Conservation (phyloP, 2,113 vertebrate genomes). For the Ctenodactylus gundi region DNA sequence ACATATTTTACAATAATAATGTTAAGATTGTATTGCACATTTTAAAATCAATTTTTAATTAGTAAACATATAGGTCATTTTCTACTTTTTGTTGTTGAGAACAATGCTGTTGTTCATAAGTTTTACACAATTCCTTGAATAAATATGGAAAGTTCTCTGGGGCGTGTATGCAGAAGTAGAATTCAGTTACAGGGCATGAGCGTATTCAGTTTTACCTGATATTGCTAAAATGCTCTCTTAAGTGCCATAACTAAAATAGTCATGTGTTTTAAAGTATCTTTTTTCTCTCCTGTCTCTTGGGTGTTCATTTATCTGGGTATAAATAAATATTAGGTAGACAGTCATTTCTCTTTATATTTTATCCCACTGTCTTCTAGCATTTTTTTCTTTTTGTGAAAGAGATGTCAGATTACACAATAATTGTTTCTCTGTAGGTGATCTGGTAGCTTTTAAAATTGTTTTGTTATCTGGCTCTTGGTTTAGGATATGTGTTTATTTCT, state of each 20-base stretch:
- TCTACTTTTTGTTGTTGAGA: background rate
- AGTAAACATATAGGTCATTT: background rate
- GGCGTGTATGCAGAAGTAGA: rapidly evolving
- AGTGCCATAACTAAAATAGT: background rate
- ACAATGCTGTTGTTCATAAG: background rate
- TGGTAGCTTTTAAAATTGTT: background rate
- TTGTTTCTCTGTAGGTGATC: background rate
- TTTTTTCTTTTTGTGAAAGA: background rate
- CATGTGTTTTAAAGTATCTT: background rate
- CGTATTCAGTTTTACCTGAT: background rate
- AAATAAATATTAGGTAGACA: background rate
- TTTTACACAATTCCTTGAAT: background rate
- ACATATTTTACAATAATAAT: too few relatives aligned
- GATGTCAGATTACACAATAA: background rate
- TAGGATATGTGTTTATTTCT: background rate
- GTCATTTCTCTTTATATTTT: background rate
- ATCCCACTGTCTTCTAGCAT: background rate
- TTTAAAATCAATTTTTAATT: background rate
- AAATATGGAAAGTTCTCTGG: background rate
- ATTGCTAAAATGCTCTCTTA: background rate
- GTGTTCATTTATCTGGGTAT: background rate
- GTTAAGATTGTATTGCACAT: background rate
- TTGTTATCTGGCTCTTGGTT: background rate
- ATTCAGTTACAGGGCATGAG: background rate
- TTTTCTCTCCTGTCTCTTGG: background rate